Evolutionary conservation across 2,888 invertebrate species (phyloP).

Genomic region (Hyposoter didymator): DNA sequence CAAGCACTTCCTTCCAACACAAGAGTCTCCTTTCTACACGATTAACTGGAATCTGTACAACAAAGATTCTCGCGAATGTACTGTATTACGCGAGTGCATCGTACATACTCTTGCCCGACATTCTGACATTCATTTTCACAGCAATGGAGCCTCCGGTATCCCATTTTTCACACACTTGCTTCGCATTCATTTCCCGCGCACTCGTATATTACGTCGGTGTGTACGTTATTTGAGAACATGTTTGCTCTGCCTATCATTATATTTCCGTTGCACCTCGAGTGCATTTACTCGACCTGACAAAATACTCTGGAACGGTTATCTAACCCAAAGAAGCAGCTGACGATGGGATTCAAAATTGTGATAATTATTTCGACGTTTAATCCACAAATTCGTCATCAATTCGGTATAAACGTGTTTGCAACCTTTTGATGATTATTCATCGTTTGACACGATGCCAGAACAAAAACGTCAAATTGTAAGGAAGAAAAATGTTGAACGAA

Average conservation of each 20-base stretch:
- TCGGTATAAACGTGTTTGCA: not conserved
- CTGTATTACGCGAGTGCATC: not conserved
- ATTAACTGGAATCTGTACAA: conserved; percentile 38
- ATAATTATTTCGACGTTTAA: not conserved
- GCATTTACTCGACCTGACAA: not conserved
- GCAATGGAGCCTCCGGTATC: conserved; percentile 33
- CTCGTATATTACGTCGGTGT: not conserved
- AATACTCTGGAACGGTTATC: conserved; percentile 1
- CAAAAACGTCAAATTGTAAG: not conserved
- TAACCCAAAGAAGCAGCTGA: not conserved
- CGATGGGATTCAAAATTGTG: not conserved
- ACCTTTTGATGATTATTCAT: not conserved
- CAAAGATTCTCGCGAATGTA: conserved; percentile 34
- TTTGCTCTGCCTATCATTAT: conserved; percentile 19
- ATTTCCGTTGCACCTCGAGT: not conserved
- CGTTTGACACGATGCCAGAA: not conserved
- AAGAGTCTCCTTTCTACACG: conserved; percentile 32
- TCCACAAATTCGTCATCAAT: not conserved
- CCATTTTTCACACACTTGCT: conserved; percentile 56
- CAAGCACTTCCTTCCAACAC: conserved; percentile 41
- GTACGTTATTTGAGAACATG: conserved; percentile 12
- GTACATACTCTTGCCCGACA: conserved; percentile 41
- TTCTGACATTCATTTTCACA: conserved; percentile 60
- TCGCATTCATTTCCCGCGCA: not conserved
- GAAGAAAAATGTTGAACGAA: not conserved